phyloP scores from a whole-genome alignment of 2,888 invertebrate species.

The Harmothoe impar region DNA sequence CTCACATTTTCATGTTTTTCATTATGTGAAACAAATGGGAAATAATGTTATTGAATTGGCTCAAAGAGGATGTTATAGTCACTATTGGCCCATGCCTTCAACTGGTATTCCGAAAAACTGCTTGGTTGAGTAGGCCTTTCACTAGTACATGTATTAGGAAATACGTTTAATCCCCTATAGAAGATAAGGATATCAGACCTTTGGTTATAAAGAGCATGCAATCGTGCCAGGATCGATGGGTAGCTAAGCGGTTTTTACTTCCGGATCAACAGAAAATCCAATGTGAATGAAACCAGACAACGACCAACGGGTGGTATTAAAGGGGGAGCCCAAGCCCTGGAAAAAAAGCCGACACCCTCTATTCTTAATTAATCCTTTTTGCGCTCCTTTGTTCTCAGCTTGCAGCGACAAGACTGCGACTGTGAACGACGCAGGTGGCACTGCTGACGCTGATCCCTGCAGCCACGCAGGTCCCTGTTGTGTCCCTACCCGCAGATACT shows the following conservation, averaged over 20 bases:
- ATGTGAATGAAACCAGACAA: neutral
- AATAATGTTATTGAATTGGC: neutral
- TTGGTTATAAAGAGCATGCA: too few species aligned
- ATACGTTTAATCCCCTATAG: too few species aligned
- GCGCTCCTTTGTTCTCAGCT: neutral
- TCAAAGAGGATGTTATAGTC: too few species aligned
- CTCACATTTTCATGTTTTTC: neutral
- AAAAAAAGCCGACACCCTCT: neutral
- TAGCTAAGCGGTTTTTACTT: too few species aligned
- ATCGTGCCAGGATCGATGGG: too few species aligned
- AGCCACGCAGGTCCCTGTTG: neutral
- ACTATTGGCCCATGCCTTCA: neutral
- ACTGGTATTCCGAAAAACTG: too few species aligned
- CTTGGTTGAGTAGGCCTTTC: too few species aligned
- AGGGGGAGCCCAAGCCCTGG: neutral
- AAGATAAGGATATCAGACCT: too few species aligned
- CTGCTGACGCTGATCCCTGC: neutral
- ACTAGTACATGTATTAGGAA: too few species aligned
- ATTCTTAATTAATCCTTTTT: slow-evolving; percentile 9
- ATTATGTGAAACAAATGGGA: neutral
- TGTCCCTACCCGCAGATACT: neutral
- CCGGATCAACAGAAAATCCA: neutral
- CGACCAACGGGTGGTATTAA: neutral
- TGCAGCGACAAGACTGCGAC: neutral
- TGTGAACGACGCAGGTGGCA: slow-evolving; percentile 13